These are phyloP conservation scores for Napeogenes inachia DNA, from an alignment of 2,888 invertebrate genomes.

Conservation along the genomic window DNA sequence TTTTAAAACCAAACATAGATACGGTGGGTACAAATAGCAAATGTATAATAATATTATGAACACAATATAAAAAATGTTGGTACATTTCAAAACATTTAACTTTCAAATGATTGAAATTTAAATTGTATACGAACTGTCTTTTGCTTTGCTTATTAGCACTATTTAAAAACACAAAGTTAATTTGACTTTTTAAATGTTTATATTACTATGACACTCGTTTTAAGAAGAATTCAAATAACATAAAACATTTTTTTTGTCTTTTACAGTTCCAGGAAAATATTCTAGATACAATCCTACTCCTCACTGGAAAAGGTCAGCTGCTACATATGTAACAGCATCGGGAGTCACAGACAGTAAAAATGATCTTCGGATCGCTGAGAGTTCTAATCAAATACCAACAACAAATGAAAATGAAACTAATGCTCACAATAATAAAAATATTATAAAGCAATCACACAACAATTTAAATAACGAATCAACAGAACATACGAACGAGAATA, in stretches of 20 bases:
- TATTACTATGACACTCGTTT: no score
- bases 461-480: no score
- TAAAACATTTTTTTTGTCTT: background rate
- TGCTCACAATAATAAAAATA: background rate
- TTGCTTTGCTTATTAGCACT: no score
- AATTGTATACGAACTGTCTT: no score
- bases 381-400: background rate
- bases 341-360: no score
- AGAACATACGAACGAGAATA: background rate
- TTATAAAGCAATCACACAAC: background rate
- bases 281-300: background rate
- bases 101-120: no score
- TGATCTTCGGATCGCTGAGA: background rate
- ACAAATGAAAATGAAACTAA: background rate
- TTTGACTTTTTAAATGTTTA: no score
- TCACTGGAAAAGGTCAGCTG: background rate
- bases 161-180: no score
- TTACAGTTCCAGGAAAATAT: constrained; percentile 1
- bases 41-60: no score
- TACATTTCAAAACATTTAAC: no score
- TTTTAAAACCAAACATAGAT: constrained; percentile 23
- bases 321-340: background rate
- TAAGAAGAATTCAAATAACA: no score
- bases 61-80: no score
- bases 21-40: constrained; percentile 12